Conservation (phyloP, 2,888 invertebrate genomes). For the Brachyptera risi region DNA sequence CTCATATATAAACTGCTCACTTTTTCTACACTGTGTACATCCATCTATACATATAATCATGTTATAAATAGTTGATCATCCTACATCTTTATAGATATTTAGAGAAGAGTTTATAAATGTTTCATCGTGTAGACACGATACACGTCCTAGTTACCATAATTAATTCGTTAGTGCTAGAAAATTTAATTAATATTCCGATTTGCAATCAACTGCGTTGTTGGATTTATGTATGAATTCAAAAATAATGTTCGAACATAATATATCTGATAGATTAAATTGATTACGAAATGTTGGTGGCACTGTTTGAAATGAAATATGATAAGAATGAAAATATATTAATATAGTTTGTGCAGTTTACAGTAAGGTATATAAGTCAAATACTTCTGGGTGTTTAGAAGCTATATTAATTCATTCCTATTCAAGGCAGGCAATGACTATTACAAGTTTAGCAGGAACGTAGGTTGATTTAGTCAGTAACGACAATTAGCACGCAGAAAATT, state of each 20-base stretch:
- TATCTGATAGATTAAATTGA: neutral
- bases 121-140: slow-evolving; percentile 1
- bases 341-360: neutral
- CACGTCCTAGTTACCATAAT: slow-evolving; percentile 12
- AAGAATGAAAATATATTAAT: neutral
- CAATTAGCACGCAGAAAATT: neutral
- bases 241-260: neutral
- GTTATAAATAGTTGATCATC: slow-evolving; percentile 14
- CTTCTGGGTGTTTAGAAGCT: slow-evolving; percentile 1
- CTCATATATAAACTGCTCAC: slow-evolving; percentile 25
- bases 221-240: neutral
- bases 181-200: neutral
- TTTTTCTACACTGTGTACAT: slow-evolving; percentile 30
- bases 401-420: slow-evolving; percentile 9
- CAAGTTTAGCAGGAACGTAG: neutral
- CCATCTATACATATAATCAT: slow-evolving; percentile 23
- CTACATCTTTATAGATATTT: neutral
- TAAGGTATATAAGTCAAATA: neutral
- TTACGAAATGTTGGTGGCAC: neutral
- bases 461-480: neutral
- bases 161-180: neutral
- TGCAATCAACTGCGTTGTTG: neutral
- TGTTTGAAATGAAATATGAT: neutral
- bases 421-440: neutral
- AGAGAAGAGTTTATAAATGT: slow-evolving; percentile 13